A percentile compares a stretch with the other conserved stretches of the same genome.
phyloP scores from a whole-genome alignment of 2,888 invertebrate species.

The Polyommatus iphigenia region DNA sequence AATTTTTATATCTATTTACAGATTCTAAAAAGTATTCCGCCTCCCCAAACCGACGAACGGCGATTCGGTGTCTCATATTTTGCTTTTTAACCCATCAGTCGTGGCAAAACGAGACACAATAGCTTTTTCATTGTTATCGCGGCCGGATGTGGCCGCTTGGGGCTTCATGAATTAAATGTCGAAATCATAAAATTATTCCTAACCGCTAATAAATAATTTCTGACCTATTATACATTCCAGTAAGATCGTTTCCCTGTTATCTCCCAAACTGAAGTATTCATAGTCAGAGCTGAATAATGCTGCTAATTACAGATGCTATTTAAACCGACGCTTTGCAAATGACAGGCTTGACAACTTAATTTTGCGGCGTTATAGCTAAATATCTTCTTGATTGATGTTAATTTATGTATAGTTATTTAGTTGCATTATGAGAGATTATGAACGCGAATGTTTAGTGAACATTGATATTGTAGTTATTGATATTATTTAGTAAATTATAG shows the following conservation, averaged over 20 bases:
- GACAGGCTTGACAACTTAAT: constrained; percentile 25
- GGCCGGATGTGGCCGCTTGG: too few species aligned
- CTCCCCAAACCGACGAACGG: too few species aligned
- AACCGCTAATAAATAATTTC: too few species aligned
- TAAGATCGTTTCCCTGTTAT: not conserved
- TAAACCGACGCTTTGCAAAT: not conserved
- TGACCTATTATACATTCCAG: not conserved
- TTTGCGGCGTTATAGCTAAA: constrained; percentile 3
- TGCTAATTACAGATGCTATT: constrained; percentile 19
- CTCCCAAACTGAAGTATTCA: constrained; percentile 27
- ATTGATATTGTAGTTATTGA: not conserved
- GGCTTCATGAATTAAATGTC: too few species aligned
- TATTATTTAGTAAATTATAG: too few species aligned
- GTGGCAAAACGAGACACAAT: too few species aligned
- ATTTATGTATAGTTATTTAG: not conserved
- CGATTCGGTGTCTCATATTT: too few species aligned
- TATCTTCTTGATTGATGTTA: constrained; percentile 12
- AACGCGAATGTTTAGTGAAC: not conserved
- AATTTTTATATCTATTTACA: too few species aligned
- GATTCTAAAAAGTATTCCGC: too few species aligned
- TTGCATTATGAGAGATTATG: not conserved
- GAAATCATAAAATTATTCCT: too few species aligned
- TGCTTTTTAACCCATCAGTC: too few species aligned
- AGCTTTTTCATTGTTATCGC: too few species aligned
- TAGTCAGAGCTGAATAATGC: not conserved